A percentile compares a stretch with the other conserved stretches of the same genome.
phyloP scores from a whole-genome alignment of 2,113 vertebrate genomes.

The Salvelinus alpinus region DNA sequence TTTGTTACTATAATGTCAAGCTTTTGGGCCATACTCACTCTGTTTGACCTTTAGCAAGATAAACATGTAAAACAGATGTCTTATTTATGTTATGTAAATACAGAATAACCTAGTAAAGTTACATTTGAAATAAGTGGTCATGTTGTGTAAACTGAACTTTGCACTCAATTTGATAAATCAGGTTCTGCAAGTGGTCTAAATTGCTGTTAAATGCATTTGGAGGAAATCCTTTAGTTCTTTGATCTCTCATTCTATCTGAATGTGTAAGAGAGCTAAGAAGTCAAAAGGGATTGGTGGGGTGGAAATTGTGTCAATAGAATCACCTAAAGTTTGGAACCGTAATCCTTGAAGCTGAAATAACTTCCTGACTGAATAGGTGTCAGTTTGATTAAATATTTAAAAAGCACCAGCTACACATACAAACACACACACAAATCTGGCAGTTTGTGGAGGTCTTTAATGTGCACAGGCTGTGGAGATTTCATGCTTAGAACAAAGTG shows the following conservation, averaged over 20 bases:
- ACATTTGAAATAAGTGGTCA: not conserved
- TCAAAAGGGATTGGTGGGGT: not conserved
- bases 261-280: not conserved
- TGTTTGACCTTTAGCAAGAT: conserved; percentile 31
- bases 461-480: conserved; percentile 44
- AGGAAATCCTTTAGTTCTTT: conserved; percentile 3
- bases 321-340: conserved; percentile 17
- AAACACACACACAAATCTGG: conserved; percentile 24
- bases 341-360: conserved; percentile 48
- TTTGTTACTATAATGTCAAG: not conserved
- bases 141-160: conserved; percentile 40
- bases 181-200: conserved; percentile 52
- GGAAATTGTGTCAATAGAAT: conserved; percentile 10
- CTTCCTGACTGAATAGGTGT: conserved; percentile 61
- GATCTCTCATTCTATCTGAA: not conserved
- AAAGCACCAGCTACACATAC: conserved; percentile 24
- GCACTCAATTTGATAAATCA: conserved; percentile 21
- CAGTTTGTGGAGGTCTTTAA: conserved; percentile 51
- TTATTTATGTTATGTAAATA: conserved; percentile 17
- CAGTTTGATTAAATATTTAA: conserved; percentile 41
- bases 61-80: conserved; percentile 18
- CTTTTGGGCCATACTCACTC: conserved; percentile 22
- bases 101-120: not conserved
- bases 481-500: conserved; percentile 54
- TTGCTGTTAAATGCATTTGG: conserved; percentile 38